These are phyloP conservation scores for Drosophila buzzatii DNA, from an alignment of 2,888 invertebrate genomes.

Conservation along the genomic window DNA sequence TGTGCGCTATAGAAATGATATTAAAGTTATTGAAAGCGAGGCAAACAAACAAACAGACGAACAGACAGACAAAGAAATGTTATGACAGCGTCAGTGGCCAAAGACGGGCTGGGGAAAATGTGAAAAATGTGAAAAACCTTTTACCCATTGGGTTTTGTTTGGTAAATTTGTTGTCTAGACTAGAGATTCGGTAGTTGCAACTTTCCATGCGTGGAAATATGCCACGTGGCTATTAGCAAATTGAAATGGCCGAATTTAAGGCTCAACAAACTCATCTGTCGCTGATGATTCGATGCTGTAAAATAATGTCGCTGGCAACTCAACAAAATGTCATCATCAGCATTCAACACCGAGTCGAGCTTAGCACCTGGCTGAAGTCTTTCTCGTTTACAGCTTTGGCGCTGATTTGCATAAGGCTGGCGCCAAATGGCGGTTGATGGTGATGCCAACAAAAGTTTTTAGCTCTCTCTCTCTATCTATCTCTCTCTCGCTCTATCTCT, in stretches of 20 bases:
- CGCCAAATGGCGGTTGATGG: slow-evolving; percentile 29
- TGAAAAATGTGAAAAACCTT: slow-evolving; percentile 62
- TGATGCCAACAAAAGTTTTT: slow-evolving; percentile 58
- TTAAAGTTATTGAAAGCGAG: slow-evolving; percentile 71
- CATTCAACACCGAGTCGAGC: slow-evolving; percentile 39
- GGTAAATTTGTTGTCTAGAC: slow-evolving; percentile 73
- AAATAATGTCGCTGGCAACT: slow-evolving; percentile 22
- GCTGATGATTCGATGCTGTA: slow-evolving; percentile 33
- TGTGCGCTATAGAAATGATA: slow-evolving; percentile 50
- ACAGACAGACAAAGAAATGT: slow-evolving; percentile 29
- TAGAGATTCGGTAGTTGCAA: slow-evolving; percentile 31
- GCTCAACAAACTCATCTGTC: slow-evolving; percentile 29
- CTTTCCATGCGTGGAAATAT: slow-evolving; percentile 60
- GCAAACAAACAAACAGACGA: slow-evolving; percentile 37
- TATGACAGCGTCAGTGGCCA: not conserved
- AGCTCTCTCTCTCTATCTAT: slow-evolving; percentile 3
- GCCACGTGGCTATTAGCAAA: slow-evolving; percentile 74
- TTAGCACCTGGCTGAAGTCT: slow-evolving; percentile 37
- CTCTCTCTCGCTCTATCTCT: not conserved
- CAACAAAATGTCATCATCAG: slow-evolving; percentile 54
- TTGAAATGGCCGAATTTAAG: slow-evolving; percentile 61
- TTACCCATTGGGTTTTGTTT: slow-evolving; percentile 48
- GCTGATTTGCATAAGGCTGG: slow-evolving; percentile 65
- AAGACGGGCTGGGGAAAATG: not conserved
- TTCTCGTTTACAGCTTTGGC: slow-evolving; percentile 35